These are phyloP conservation scores for Acanthisitta chloris DNA, from an alignment of 2,113 vertebrate species.

Conservation along the genomic window DNA sequence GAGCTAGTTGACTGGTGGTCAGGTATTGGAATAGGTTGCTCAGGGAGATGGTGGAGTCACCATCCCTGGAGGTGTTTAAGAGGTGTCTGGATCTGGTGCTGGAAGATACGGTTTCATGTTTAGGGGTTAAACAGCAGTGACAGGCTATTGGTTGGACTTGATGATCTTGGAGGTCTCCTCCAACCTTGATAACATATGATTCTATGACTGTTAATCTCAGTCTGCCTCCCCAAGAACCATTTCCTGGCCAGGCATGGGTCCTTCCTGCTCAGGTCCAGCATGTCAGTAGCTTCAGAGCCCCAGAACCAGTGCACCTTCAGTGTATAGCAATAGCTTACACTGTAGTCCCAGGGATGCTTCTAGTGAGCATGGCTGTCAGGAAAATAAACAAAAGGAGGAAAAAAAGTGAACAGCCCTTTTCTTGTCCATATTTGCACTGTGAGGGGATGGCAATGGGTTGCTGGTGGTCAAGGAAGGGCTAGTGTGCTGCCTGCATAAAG, in stretches of 20 bases:
- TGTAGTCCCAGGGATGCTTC: not conserved
- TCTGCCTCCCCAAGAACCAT: not conserved
- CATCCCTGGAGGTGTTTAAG: too few relatives aligned
- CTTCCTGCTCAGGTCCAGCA: not conserved
- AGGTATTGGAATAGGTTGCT: too few relatives aligned
- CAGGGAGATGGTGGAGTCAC: too few relatives aligned
- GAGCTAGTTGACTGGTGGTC: not conserved
- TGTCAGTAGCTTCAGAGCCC: not conserved
- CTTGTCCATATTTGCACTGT: too few relatives aligned
- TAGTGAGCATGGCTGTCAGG: not conserved
- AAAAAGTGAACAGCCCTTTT: not conserved
- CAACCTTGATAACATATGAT: too few relatives aligned
- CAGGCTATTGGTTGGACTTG: too few relatives aligned
- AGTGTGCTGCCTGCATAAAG: not conserved
- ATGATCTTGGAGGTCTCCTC: too few relatives aligned
- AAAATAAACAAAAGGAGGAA: too few relatives aligned
- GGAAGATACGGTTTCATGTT: too few relatives aligned
- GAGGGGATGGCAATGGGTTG: not conserved
- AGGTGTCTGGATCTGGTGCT: too few relatives aligned
- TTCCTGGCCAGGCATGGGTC: not conserved
- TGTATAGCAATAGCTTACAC: too few relatives aligned
- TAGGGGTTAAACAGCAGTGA: too few relatives aligned
- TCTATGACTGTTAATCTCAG: not conserved
- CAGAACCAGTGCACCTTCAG: not conserved
- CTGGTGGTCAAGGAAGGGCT: not conserved